Base-by-base conservation (phyloP, 1,140 invertebrate species). In the Hycleus phaleratus region DNA sequence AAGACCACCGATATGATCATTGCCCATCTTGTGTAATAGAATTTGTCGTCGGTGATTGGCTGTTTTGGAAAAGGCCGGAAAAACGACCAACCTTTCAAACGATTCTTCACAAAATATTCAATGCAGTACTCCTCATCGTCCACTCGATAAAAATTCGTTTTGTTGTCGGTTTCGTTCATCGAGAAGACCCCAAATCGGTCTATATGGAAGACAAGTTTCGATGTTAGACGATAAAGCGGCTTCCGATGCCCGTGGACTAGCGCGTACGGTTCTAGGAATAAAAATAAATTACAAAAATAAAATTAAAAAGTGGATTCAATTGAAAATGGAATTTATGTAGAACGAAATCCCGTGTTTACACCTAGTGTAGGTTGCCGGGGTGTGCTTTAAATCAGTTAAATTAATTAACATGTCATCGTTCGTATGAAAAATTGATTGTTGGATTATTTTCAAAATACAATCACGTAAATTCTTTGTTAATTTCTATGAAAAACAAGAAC, bases 1-100 rank as follows among this genome's bases (percentile, higher is more conserved):
- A 73, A 75, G 4, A 75, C 52, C 3, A 61, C 66, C 0, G 74
- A 76, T 0, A 72, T n/a, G 25, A 70, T 59, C 38, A 65, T 65
- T 1, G 63, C 56, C 65, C 67, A 67, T 26, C 60, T 43, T 12
- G 62, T 65, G 10, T 56, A 55, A 4, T 40, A 6, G 43, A 68
- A 65, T 39, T 68, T 68, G 12, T 39, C 40, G 10, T 40, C 39
- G 1, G 50, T 32, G 4, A 32, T 32, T 5, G 40, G 5, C 0
- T 12, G 11, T 12, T 56, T 38, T 4, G n/a, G 18, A 10, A 56
- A 51, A 38, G 58, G 5, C 25, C 25, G 44, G 65, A 68, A 12
- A 65, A 43, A 12, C 45, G 38, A 48, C 56, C 66, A 2, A 42
- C 56, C 18, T 57, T 43, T 7, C 58, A 38, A 44, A 38, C 52